Evolutionary conservation across 1,140 invertebrate genomes (phyloP).

Genomic region (Rhopalosiphum padi): DNA sequence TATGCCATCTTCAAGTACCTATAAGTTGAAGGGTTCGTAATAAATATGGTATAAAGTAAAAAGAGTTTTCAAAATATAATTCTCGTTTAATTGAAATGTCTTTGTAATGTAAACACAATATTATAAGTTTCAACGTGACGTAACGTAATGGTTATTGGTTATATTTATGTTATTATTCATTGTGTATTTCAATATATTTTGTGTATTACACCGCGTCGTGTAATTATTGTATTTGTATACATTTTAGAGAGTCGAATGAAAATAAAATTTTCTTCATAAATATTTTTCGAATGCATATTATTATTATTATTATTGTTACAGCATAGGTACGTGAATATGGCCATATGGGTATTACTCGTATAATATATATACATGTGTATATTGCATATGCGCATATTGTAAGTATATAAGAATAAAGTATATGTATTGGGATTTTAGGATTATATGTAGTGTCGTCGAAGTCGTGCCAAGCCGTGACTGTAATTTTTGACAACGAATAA

Average conservation of each 20-base stretch:
- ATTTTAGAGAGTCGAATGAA: neutral
- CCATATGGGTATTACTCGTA: neutral
- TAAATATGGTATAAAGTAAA: neutral
- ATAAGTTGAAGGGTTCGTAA: neutral
- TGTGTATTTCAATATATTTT: neutral
- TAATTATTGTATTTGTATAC: neutral
- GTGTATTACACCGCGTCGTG: neutral
- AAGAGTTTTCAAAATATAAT: neutral
- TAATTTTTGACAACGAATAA: conserved; percentile 10
- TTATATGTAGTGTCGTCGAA: neutral
- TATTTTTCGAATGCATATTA: neutral
- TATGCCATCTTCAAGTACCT: neutral
- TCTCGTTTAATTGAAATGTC: neutral
- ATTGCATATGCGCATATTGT: neutral
- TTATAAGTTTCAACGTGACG: neutral
- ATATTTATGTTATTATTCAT: neutral
- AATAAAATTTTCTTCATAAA: neutral
- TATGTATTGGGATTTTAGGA: neutral
- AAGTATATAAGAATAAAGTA: neutral
- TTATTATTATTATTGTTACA: neutral
- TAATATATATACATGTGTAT: neutral
- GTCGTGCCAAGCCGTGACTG: neutral
- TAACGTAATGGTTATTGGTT: neutral
- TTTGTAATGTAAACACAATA: neutral
- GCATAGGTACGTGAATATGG: neutral